These are phyloP conservation scores for Amphiduros pacificus DNA, from an alignment of 2,888 invertebrate genomes.

Conservation along the genomic window DNA sequence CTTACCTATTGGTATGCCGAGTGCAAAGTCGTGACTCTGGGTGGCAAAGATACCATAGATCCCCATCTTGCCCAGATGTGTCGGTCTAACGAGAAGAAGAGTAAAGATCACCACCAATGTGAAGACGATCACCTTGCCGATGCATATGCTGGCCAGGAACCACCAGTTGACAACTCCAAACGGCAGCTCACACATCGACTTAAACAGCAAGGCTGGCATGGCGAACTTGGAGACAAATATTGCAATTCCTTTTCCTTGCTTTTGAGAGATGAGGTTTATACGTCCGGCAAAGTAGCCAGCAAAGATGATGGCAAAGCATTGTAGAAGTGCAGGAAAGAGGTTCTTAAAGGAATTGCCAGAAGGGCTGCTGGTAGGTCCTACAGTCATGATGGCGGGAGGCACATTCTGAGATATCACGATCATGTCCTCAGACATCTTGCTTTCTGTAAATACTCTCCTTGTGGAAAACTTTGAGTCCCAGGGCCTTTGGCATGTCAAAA, in stretches of 20 bases:
- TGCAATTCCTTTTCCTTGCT: conserved; percentile 70
- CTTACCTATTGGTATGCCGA: conserved; percentile 93
- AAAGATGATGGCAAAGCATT: conserved; percentile 75
- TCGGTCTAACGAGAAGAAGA: conserved; percentile 72
- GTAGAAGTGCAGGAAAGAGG: conserved; percentile 85
- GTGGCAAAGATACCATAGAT: conserved; percentile 93
- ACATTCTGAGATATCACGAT: no score
- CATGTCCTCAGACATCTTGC: no score
- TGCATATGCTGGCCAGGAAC: conserved; percentile 81
- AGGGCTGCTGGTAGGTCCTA: no score
- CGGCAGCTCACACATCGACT: conserved; percentile 82
- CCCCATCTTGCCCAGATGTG: conserved; percentile 82
- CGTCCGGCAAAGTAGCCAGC: conserved; percentile 55
- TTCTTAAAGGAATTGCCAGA: conserved; percentile 67
- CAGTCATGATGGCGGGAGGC: no score
- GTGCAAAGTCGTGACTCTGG: conserved; percentile 96
- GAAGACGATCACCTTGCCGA: conserved; percentile 85
- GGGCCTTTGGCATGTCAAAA: no score
- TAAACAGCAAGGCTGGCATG: conserved; percentile 86
- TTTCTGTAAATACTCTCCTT: no score
- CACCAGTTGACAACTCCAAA: conserved; percentile 77
- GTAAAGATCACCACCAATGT: conserved; percentile 67
- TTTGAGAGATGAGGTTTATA: conserved; percentile 38
- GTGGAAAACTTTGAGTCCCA: no score
- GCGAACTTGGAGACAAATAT: conserved; percentile 90